Base-by-base conservation (phyloP, 2,888 invertebrate genomes). In the Rhopalosiphum nymphaeae region DNA sequence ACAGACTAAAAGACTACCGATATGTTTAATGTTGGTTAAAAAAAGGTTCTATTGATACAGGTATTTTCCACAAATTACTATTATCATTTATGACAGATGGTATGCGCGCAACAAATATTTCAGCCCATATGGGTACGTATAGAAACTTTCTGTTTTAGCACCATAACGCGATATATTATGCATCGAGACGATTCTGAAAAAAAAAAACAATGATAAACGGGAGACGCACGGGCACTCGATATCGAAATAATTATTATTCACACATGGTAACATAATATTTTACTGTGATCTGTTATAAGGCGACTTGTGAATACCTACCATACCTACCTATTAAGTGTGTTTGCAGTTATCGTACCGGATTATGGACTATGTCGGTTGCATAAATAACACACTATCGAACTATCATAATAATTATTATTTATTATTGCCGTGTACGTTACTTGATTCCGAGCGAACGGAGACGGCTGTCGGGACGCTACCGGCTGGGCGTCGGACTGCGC, bases 401-500 rank as follows among this genome's bases (percentile, higher is more conserved):
- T 5, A 29, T 46, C 44, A 16, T 46, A 46, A 11, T 16, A 21
- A 53, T 16, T 21, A 21, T 84, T 7, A 86, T 85, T 85, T 85
- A 44, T 44, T 46, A 29, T 44, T 29, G 44, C 21, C 29, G 3
- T 42, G 44, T 89, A 90, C 89, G 89, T 90, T 89, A 90, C 89
- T 67, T 67, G 89, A 44, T n/a, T 61, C 89, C n/a, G 89, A 56
- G 56, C 44, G 61, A 5, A 86, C 57, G 53, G 88, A 53, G 88
- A 36, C 88, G 25, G 56, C 36, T 42, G 88, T 36, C 56, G 10
- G 44, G 42, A 36, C 88, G 36, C 46, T 46, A 46, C 29, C 86
- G 46, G 46, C 86, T 44, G 86, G 86, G 86, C 53, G 84, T n/a
- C 85, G 44, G 42, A 89, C 91, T n/a, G 44, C n/a, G 86, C 26